phyloP scores from a whole-genome alignment of 2,888 invertebrate genomes.

The Encarsia formosa region DNA sequence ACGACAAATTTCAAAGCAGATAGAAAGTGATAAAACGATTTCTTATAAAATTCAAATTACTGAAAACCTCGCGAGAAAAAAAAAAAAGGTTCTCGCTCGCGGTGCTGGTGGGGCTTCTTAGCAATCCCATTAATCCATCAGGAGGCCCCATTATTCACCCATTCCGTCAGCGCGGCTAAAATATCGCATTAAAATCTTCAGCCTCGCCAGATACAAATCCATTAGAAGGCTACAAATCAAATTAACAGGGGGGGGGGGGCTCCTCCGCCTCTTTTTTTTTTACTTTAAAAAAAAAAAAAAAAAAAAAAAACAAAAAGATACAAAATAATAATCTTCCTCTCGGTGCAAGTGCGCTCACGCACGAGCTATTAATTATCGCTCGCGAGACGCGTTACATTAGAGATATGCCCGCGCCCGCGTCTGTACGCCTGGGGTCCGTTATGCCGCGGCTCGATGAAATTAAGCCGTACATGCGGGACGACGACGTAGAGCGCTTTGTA shows the following conservation, averaged over 20 bases:
- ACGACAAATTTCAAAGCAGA: too few species aligned
- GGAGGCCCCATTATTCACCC: slow-evolving; percentile 5
- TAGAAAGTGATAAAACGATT: too few species aligned
- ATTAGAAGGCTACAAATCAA: slow-evolving; percentile 19
- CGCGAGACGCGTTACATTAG: slow-evolving; percentile 17
- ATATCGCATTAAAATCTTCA: background rate
- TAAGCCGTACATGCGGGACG: slow-evolving; percentile 14
- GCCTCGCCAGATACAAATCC: slow-evolving; percentile 5
- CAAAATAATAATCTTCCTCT: too few species aligned
- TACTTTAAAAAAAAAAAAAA: too few species aligned
- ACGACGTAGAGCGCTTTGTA: too few species aligned
- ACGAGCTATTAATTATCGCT: slow-evolving; percentile 23
- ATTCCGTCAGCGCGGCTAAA: slow-evolving; percentile 5
- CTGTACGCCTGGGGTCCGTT: too few species aligned
- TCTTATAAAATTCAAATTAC: too few species aligned
- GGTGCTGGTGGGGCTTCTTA: too few species aligned
- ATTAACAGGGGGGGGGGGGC: slow-evolving; percentile 19
- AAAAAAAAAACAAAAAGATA: too few species aligned
- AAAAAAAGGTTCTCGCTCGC: too few species aligned
- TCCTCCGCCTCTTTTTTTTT: background rate
- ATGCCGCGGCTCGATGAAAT: slow-evolving; percentile 4
- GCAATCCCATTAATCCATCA: too few species aligned
- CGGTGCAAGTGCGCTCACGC: background rate
- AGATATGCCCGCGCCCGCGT: slow-evolving; percentile 1
- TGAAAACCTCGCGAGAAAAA: too few species aligned